Conservation (phyloP, 2,888 invertebrate species). For the Patella pellucida region DNA sequence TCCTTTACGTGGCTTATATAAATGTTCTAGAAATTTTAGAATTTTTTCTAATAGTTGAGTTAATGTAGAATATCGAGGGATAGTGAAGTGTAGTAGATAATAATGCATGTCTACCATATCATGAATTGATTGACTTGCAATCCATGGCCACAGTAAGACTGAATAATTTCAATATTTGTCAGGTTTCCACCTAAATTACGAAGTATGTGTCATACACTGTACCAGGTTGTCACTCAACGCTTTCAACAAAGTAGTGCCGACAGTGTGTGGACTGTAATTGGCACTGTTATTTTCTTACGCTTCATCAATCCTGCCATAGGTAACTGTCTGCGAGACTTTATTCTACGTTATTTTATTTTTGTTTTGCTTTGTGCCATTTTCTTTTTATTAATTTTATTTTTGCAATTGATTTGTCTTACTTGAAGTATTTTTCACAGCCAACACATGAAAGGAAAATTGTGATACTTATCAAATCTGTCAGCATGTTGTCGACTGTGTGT, state of each 20-base stretch:
- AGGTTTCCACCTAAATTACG: constrained; percentile 93
- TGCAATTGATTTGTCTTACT: background rate
- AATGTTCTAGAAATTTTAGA: no score
- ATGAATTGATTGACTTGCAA: no score
- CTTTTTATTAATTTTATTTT: background rate
- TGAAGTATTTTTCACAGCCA: no score
- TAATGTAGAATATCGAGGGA: no score
- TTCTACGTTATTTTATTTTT: background rate
- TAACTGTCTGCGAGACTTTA: constrained; percentile 41
- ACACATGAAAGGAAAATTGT: no score
- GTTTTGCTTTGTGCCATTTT: constrained; percentile 11
- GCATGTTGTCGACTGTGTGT: no score
- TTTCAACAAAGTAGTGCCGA: constrained; percentile 68
- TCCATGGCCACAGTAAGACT: no score
- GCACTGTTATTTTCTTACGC: constrained; percentile 94
- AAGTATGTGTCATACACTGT: constrained; percentile 96
- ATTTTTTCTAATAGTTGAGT: no score
- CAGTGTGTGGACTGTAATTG: constrained; percentile 80
- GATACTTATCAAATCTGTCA: no score
- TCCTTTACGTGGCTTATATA: no score
- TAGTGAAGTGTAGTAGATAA: no score
- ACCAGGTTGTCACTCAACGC: constrained; percentile 76
- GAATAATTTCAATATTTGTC: constrained; percentile 18
- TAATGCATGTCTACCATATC: no score
- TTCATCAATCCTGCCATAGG: constrained; percentile 97